phyloP scores from a whole-genome alignment of 1,140 invertebrate species.

The Tetragnatha versicolor region DNA sequence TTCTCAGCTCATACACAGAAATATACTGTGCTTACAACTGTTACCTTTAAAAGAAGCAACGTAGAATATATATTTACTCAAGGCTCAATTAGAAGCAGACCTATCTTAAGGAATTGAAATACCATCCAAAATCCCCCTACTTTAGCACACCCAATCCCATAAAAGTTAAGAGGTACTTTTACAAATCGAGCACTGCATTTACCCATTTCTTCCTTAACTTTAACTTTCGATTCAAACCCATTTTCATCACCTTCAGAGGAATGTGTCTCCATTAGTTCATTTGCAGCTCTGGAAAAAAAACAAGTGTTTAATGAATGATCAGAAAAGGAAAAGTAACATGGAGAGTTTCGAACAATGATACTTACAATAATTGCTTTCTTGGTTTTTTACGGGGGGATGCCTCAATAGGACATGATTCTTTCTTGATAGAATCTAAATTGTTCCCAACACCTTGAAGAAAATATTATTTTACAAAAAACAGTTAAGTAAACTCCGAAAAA shows the following conservation, averaged over 20 bases:
- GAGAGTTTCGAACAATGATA: not conserved
- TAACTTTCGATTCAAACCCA: conserved; percentile 70
- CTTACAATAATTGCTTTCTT: conserved; percentile 76
- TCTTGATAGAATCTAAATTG: not conserved
- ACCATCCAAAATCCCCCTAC: too few species aligned
- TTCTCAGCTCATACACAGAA: too few species aligned
- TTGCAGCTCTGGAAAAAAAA: conserved; percentile 68
- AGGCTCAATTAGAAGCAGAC: too few species aligned
- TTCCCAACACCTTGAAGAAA: conserved; percentile 17
- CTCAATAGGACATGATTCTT: conserved; percentile 66
- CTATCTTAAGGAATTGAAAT: too few species aligned
- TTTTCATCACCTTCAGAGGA: conserved; percentile 74
- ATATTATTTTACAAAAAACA: not conserved
- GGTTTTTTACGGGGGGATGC: conserved; percentile 77
- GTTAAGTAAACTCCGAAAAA: not conserved
- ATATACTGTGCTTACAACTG: too few species aligned
- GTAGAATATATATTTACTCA: too few species aligned
- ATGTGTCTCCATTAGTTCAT: conserved; percentile 72
- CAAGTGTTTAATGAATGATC: not conserved
- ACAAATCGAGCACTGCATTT: not conserved
- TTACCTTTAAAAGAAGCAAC: too few species aligned
- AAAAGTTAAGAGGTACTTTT: too few species aligned
- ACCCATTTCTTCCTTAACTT: conserved; percentile 61
- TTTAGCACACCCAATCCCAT: too few species aligned
- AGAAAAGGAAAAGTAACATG: not conserved